A percentile compares a stretch with the other conserved stretches of the same genome.
Conservation (phyloP, 37 sponge, comb jelly and placozoan genomes). For the Cliona cf. orientalis region DNA sequence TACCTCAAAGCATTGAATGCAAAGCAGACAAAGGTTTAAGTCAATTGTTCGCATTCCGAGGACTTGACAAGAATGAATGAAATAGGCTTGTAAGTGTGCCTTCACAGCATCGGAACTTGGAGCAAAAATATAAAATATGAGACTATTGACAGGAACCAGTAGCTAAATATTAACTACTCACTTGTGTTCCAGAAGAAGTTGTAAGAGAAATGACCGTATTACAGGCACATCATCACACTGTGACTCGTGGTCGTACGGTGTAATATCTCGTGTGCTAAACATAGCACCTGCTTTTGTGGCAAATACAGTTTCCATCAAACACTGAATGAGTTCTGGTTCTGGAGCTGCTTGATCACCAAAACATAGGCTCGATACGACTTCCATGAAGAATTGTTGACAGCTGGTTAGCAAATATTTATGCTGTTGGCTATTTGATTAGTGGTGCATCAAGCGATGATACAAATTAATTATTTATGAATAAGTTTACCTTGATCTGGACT, state of each 20-base stretch:
- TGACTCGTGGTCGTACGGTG: constrained; percentile 25
- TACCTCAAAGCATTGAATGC: constrained; percentile 67
- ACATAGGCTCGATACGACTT: constrained; percentile 65
- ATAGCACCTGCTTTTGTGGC: too few species aligned
- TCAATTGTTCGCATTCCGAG: too few species aligned
- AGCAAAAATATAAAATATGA: too few species aligned
- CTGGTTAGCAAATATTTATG: too few species aligned
- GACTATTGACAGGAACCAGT: too few species aligned
- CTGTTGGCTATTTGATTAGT: too few species aligned
- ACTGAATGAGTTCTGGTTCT: constrained; percentile 53
- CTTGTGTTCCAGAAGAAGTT: constrained; percentile 63
- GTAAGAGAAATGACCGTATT: constrained; percentile 64
- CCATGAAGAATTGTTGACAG: constrained; percentile 63
- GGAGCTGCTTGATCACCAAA: constrained; percentile 64
- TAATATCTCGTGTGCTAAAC: constrained; percentile 22
- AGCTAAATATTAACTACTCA: too few species aligned
- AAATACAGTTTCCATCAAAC: constrained; percentile 54
- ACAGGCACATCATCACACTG: constrained; percentile 47
- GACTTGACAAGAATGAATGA: constrained; percentile 29
- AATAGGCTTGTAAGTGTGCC: constrained; percentile 47
- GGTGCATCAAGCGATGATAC: too few species aligned
- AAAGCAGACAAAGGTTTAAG: constrained; percentile 40
- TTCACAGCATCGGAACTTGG: constrained; percentile 53
- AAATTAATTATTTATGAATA: too few species aligned
- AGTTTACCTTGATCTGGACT: too few species aligned